Base-by-base conservation (phyloP, 2,888 invertebrate species). In the Drosophila kuntzei region DNA sequence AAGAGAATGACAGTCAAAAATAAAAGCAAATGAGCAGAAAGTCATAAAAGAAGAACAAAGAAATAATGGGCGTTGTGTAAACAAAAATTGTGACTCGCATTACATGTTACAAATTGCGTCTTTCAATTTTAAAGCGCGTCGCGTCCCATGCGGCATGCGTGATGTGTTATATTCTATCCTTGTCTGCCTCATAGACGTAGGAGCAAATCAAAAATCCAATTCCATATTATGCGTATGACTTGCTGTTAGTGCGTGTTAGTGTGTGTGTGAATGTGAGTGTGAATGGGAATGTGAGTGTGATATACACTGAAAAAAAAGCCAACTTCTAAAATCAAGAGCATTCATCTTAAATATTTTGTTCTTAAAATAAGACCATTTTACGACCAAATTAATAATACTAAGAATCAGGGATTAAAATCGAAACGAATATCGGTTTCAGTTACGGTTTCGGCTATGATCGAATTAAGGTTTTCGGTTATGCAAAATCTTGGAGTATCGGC, bases 171-270 rank as follows among this genome's bases (percentile, higher is more conserved):
- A 3, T 14, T 32, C 11, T 32, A 32, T 20, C 47, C 61, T 11
- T 51, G 39, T 25, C 3, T 5, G 6, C 3, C 22, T 16, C 46
- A 18, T 55, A 16, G 54, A 12, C 44, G 20, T 6, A 7, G 16
- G n/a, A n/a, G n/a, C 44, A 69, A 73, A 68, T 62, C 65, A 65
- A 49, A 65, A 59, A 71, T 71, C 72, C 77, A 76, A 76, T 76
- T 77, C 50, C 63, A 58, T 50, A 60, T 68, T 53, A 57, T 43
- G 71, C 49, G 20, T 49, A 49, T 29, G 27, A 43, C 43, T 43
- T 32, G 61, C 43, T 49, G 37, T 41, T 29, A 49, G 18, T 50
- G 32, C 1, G 41, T 53, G 36, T 14, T 32, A 18, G 37, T 27
- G 16, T 59, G 32, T 2, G 50, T 51, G 36, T n/a, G 20, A 20